These are phyloP conservation scores for Drosophila kanekoi DNA, from an alignment of 2,888 invertebrate species.

Conservation along the genomic window DNA sequence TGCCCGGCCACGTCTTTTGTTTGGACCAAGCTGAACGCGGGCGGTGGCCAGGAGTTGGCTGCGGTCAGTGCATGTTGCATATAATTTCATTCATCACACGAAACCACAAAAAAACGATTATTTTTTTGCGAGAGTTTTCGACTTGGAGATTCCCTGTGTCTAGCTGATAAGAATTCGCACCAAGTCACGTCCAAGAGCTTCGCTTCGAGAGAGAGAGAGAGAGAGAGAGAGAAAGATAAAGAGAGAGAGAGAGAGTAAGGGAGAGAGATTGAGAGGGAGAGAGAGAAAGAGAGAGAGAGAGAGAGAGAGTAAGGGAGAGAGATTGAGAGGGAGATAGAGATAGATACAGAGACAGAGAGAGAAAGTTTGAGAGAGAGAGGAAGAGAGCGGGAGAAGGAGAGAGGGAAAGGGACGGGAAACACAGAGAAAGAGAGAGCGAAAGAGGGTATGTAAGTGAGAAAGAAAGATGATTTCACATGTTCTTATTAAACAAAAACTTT, in stretches of 20 bases:
- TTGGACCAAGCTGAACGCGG: conserved; percentile 1
- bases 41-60: conserved; percentile 4
- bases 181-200: no score
- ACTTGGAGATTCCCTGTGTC: neutral
- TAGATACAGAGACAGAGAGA: neutral
- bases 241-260: neutral
- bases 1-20: conserved; percentile 27
- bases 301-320: no score
- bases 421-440: neutral
- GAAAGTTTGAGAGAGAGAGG: no score
- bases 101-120: neutral
- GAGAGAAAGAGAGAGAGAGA: neutral
- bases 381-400: neutral
- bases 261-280: neutral
- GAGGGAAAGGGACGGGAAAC: no score
- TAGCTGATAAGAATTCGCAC: no score
- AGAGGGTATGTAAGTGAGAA: no score
- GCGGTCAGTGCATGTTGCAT: conserved; percentile 63
- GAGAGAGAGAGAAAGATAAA: neutral
- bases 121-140: neutral
- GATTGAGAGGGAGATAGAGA: neutral
- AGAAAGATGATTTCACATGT: no score
- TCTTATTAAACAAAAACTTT: no score
- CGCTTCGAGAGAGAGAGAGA: neutral
- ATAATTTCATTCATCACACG: conserved; percentile 68